phyloP scores from a whole-genome alignment of 2,888 invertebrate species.

The Artemia sinica region DNA sequence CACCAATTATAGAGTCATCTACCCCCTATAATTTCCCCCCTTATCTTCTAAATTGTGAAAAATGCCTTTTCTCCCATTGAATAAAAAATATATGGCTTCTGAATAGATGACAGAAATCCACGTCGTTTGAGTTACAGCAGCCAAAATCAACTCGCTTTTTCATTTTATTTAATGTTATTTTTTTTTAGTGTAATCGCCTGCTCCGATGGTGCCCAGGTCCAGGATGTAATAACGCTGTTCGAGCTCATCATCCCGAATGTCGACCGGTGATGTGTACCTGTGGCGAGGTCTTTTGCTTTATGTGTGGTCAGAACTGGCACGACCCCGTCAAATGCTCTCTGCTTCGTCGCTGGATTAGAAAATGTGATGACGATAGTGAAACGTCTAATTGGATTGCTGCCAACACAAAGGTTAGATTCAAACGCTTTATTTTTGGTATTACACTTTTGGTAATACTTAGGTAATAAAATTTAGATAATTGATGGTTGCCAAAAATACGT shows the following conservation, averaged over 20 bases:
- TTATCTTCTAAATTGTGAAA: too few species aligned
- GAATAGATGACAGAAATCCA: too few species aligned
- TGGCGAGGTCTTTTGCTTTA: constrained; percentile 82
- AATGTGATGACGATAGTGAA: constrained; percentile 97
- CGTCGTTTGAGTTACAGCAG: too few species aligned
- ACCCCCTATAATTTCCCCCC: too few species aligned
- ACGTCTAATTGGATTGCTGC: constrained; percentile 99
- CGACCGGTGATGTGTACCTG: constrained; percentile 85
- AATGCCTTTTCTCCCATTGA: too few species aligned
- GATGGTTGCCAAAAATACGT: too few species aligned
- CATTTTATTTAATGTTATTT: constrained; percentile 9
- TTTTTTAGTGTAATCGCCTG: constrained; percentile 69
- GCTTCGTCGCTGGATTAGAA: constrained; percentile 89
- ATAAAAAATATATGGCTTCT: too few species aligned
- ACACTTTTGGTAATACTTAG: too few species aligned
- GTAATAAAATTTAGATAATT: too few species aligned
- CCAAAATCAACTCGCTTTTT: too few species aligned
- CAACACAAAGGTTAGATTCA: constrained; percentile 59
- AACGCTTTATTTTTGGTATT: too few species aligned
- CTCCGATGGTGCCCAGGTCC: constrained; percentile 96
- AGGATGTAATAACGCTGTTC: constrained; percentile 88
- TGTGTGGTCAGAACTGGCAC: constrained; percentile 93
- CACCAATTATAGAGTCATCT: too few species aligned
- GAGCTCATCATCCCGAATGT: constrained; percentile 73
- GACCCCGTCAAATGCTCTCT: constrained; percentile 90